phyloP scores from a whole-genome alignment of 2,113 vertebrate genomes.

The Hemiscyllium ocellatum region DNA sequence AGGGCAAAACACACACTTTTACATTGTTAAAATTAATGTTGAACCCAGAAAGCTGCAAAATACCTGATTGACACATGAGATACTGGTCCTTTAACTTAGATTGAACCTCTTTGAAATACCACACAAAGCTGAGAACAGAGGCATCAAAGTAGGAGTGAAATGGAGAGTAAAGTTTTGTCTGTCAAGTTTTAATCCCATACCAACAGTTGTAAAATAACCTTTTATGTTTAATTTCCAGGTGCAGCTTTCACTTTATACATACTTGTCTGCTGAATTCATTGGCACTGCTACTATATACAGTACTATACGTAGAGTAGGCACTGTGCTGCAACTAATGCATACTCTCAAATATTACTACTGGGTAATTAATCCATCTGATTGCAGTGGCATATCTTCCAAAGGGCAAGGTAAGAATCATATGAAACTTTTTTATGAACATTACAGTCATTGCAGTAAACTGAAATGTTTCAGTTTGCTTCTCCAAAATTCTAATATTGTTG shows the following conservation, averaged over 20 bases:
- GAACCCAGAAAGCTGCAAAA: background rate
- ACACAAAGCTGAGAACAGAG: too few species aligned
- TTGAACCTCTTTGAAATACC: background rate
- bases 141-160: background rate
- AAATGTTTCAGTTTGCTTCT: background rate
- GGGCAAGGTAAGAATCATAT: conserved; percentile 73
- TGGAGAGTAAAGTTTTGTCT: background rate
- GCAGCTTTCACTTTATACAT: conserved; percentile 87
- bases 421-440: background rate
- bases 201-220: background rate
- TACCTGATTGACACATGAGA: background rate
- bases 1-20: background rate
- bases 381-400: conserved; percentile 77
- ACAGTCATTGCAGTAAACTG: background rate
- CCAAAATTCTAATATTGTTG: background rate
- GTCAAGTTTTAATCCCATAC: background rate
- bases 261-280: conserved; percentile 91
- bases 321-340: conserved; percentile 90
- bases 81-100: background rate
- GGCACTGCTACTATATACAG: conserved; percentile 89
- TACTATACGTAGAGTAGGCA: conserved; percentile 88
- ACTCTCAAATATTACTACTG: conserved; percentile 95
- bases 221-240: conserved; percentile 57
- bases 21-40: background rate
- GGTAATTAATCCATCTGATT: conserved; percentile 78